Evolutionary conservation across 1,140 invertebrate species (phyloP), one percentile per base, ranked within the genome.

Genomic region (Drosophila pallidifrons): DNA sequence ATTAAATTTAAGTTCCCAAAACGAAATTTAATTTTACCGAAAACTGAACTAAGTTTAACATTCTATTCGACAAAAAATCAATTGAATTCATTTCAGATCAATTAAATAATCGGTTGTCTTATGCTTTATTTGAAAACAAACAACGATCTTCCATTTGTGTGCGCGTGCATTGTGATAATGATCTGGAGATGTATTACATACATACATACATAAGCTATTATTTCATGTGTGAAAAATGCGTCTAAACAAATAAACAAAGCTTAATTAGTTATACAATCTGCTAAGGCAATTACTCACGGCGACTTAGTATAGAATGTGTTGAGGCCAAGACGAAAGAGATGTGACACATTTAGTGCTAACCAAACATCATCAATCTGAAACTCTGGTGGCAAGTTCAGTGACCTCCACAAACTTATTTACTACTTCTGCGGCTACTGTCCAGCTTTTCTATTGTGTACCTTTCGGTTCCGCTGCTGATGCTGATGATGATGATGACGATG

Each of bases 381-480:
- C 16, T 35, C 25, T 32, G 30, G 38, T 7, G 30, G 51, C 30
- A 47, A 28, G 81, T 67, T 87, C 83, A 72, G n/a, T 80, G 80
- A 88, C 77, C 83, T 61, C 41, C n/a, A 11, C 8, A n/a, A 43
- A 41, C 1, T 10, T 32, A 32, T 32, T 32, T 32, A 32, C 30
- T 38, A 10, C 15, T 25, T 25, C 20, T 8, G n/a, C 67, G 54
- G 68, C 83, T 57, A 73, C 69, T 80, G 79, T 71, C 54, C 85
- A 77, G 77, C 60, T 70, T 74, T 87, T 66, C 71, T 67, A 47
- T 59, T 66, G 54, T 75, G 69, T 79, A 43, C 41, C 15, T 57
- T 7, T 57, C 13, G 15, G 28, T 35, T 46, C 47, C 10, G 52
- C 5, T 67, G 35, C 6, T 38, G 35, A 38, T 38, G 35, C 3